Conservation (phyloP, 53 echinoderm and acorn worm genomes). For the Apostichopus leukothele region DNA sequence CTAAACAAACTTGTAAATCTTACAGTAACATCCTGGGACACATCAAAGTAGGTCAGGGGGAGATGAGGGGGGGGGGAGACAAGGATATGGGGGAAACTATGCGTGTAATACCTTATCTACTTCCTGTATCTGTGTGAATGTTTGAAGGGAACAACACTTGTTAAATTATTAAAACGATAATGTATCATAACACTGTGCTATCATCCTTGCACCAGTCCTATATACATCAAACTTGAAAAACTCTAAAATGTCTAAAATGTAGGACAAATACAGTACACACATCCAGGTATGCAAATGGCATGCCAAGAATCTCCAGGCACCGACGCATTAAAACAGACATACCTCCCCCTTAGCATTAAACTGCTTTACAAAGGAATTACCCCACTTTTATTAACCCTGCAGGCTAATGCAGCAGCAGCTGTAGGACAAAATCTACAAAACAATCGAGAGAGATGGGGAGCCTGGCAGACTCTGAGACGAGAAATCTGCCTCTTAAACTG, state of each 20-base stretch:
- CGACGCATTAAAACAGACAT: neutral
- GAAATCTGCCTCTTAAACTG: neutral
- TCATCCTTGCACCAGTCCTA: neutral
- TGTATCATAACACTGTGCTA: no score
- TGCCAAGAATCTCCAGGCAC: neutral
- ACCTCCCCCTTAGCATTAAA: neutral
- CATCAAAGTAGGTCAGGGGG: no score
- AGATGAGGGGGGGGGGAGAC: no score
- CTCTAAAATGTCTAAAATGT: neutral
- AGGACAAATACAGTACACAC: neutral
- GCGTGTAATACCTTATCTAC: no score
- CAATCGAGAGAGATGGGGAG: neutral
- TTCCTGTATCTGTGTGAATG: no score
- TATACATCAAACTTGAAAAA: neutral
- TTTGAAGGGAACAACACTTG: no score
- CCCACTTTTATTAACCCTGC: neutral
- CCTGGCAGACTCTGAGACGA: neutral
- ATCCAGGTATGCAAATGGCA: neutral
- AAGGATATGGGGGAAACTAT: no score
- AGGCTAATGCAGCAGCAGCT: neutral
- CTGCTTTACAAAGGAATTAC: neutral
- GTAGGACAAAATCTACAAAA: neutral
- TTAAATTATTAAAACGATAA: no score
- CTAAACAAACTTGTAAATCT: no score
- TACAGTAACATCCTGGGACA: no score